Base-by-base conservation (phyloP, 2,888 invertebrate species). In the Stenichneumon culpator region DNA sequence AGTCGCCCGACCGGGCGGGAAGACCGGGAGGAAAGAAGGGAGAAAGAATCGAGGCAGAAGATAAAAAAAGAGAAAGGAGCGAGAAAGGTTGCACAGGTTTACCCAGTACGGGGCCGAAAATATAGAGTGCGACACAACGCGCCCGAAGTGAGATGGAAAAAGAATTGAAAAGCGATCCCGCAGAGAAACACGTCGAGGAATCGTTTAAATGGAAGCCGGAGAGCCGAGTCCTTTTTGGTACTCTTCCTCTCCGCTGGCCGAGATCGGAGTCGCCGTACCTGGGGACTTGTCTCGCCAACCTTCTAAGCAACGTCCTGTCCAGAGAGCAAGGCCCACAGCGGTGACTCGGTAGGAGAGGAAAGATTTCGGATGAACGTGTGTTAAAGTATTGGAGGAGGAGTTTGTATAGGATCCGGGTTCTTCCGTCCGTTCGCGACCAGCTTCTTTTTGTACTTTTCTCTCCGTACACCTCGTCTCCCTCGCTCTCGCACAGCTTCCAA, bases 41-140 rank as follows among this genome's bases (percentile, higher is more conserved):
- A 16, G 19, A 52, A 54, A 65, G 47, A 47, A 22, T 19, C 3
- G 32, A 19, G 9, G 19, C 47, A 19, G 57, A 16, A 36, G 11
- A 7, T 5, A 39, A 52, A 32, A 65, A 19, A 3, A 19, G 69
- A 36, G n/a, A 50, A 65, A 19, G 22, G 65, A 77, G 11, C 9
- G 44, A 54, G 69, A 74, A 36, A 60, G 69, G 63, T 44, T 79
- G 83, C 83, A 73, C 83, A 72, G 83, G 69, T 72, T 75, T 74
- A 32, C 50, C 65, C 81, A 70, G 88, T 89, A 90, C 88, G 88
- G 90, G 90, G 82, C 88, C 87, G 87, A 88, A 90, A 92, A 92
- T 16, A 92, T 92, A 90, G 91, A 90, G 89, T 87, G 88, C 89
- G 90, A 91, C 92, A 93, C 92, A 84, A 74, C 11, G 60, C 22